Evolutionary conservation across 1,140 invertebrate species (phyloP), one percentile per base, ranked within the genome.

Genomic region (Zaprionus lachaisei): DNA sequence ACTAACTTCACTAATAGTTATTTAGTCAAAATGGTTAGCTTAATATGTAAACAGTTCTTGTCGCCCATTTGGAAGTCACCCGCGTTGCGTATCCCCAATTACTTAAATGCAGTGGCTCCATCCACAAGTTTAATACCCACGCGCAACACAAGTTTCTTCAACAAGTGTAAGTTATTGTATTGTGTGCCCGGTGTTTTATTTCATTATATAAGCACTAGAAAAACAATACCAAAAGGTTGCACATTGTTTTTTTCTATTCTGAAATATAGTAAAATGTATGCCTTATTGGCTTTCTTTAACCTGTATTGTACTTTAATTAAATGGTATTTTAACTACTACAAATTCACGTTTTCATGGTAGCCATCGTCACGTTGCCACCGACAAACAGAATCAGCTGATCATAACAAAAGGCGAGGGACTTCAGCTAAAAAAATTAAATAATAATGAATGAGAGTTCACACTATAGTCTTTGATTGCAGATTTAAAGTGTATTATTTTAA

Each of bases 81-180:
- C 5, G 20, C 22, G 17, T 24, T 37, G 2, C 28, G 44, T 15
- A 11, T 63, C 12, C 24, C 17, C 1, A 63, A 31, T 17, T 64
- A 28, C 15, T 28, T 20, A 44, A 71, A 71, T 31, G 12, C 38
- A 61, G 22, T 31, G 17, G 3, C 56, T 20, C 20, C 31, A 34
- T 20, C 55, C 5, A 14, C 87, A n/a, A 72, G 73, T 6, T 68
- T 69, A 20, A 61, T 64, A 47, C 69, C 72, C 37, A 69, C 74
- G 47, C 91, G 93, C 22, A 75, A 85, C 58, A 93, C 93, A 0
- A 94, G 93, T 55, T 95, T 95, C 68, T 95, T 95, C 64, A 93
- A 93, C 24, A 95, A 93, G 93, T 83, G 94, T 95, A 90, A 93
- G 93, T 60, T 63, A 17, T 11, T 56, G 15, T 31, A 28, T n/a